Evolutionary conservation across 2,888 invertebrate genomes (phyloP).

Genomic region (Priocnemis perturbator): DNA sequence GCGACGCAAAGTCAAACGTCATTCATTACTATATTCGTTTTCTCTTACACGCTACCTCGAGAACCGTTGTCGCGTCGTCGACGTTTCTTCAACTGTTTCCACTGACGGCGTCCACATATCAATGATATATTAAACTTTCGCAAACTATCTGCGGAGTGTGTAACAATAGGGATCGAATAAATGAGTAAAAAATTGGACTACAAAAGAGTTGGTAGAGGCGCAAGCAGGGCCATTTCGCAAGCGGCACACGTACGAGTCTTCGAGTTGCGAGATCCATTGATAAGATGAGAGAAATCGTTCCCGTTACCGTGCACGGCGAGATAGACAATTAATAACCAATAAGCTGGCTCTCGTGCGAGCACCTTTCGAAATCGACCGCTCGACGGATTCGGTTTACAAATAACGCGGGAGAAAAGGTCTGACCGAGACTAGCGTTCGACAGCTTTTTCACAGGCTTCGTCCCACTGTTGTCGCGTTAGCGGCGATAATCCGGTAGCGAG

Average conservation of each 20-base stretch:
- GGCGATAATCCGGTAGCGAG: background rate
- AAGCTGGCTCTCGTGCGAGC: slow-evolving; percentile 17
- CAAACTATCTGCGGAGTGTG: too few relatives aligned
- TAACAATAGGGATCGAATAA: too few relatives aligned
- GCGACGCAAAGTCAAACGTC: background rate
- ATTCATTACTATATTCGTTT: too few relatives aligned
- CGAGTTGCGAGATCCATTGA: slow-evolving; percentile 49
- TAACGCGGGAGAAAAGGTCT: background rate
- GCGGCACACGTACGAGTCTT: slow-evolving; percentile 44
- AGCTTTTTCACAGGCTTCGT: background rate
- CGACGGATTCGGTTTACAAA: slow-evolving; percentile 35
- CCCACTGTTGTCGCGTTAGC: background rate
- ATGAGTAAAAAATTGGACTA: too few relatives aligned
- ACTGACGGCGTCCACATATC: too few relatives aligned
- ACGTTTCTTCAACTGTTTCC: too few relatives aligned
- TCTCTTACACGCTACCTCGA: too few relatives aligned
- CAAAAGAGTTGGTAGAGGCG: too few relatives aligned
- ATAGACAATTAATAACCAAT: slow-evolving; percentile 54
- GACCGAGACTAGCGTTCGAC: background rate
- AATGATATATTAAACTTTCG: too few relatives aligned
- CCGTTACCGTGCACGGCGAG: slow-evolving; percentile 31
- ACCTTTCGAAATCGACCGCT: slow-evolving; percentile 42
- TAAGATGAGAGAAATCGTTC: slow-evolving; percentile 54
- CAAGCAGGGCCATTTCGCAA: slow-evolving; percentile 29
- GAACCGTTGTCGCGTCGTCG: too few relatives aligned